phyloP scores from a whole-genome alignment of 2,888 invertebrate species.

The Patella ulyssiponensis region DNA sequence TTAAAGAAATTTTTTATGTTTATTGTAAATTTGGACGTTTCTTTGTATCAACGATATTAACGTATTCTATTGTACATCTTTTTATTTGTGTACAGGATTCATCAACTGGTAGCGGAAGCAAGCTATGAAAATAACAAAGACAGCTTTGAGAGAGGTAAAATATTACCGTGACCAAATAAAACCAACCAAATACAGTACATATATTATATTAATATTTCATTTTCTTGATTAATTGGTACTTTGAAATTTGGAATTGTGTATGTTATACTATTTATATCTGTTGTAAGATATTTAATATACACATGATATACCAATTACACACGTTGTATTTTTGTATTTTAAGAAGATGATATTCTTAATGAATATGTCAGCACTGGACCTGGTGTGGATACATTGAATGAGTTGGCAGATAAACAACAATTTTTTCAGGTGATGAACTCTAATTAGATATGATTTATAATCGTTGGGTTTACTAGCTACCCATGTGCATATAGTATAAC shows the following conservation, averaged over 20 bases:
- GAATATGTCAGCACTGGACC: conserved; percentile 21
- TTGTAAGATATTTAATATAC: conserved; percentile 82
- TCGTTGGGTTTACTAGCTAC: too few relatives aligned
- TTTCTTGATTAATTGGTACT: conserved; percentile 9
- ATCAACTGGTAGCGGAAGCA: not conserved
- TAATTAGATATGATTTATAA: too few relatives aligned
- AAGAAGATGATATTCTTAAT: not conserved
- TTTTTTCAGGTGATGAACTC: conserved; percentile 60
- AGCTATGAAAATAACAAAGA: not conserved
- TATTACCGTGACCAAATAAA: not conserved
- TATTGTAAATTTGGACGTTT: too few relatives aligned
- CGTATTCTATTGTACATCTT: too few relatives aligned
- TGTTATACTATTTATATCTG: conserved; percentile 98
- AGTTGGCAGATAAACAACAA: conserved; percentile 65
- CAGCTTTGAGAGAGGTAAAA: not conserved
- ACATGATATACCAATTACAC: not conserved
- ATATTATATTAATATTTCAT: not conserved
- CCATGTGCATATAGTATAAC: too few relatives aligned
- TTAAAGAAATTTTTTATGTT: too few relatives aligned
- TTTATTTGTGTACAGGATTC: not conserved
- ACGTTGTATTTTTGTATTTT: not conserved
- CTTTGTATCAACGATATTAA: too few relatives aligned
- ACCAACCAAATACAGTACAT: not conserved
- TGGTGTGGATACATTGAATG: conserved; percentile 68
- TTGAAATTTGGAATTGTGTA: conserved; percentile 82